These are phyloP conservation scores for Gisinianus flammeolus DNA, from an alignment of 2,888 invertebrate species.

Conservation along the genomic window DNA sequence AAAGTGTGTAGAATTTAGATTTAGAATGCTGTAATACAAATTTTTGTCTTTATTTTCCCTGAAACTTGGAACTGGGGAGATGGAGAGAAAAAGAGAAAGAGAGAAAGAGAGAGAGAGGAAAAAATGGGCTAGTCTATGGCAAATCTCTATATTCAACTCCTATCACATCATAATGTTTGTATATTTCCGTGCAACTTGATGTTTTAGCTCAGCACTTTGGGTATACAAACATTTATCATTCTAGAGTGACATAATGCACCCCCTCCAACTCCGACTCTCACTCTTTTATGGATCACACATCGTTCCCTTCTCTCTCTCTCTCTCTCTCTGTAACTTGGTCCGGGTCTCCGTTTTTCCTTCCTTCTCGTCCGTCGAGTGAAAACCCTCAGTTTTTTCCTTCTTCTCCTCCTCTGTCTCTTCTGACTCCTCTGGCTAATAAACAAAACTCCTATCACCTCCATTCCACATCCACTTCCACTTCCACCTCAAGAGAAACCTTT, in stretches of 20 bases:
- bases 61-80: too few relatives aligned
- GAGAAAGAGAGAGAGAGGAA: not conserved
- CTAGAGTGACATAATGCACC: constrained; percentile 46
- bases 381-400: constrained; percentile 10
- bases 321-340: too few relatives aligned
- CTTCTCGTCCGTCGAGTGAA: not conserved
- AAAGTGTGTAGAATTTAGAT: not conserved
- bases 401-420: not conserved
- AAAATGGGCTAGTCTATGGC: not conserved
- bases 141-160: constrained; percentile 15
- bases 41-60: too few relatives aligned
- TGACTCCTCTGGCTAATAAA: constrained; percentile 43
- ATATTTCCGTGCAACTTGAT: constrained; percentile 46
- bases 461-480: too few relatives aligned
- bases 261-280: constrained; percentile 19
- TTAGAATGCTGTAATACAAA: not conserved
- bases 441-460: constrained; percentile 39
- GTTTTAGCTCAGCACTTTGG: constrained; percentile 47
- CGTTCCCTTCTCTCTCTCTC: too few relatives aligned
- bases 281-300: not conserved
- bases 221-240: constrained; percentile 55
- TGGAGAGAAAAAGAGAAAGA: not conserved
- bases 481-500: too few relatives aligned
- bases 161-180: constrained; percentile 51
- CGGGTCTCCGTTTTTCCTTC: too few relatives aligned